Evolutionary conservation across 2,888 invertebrate species (phyloP), one percentile per base, ranked within the genome.

Genomic region (Eueremaeus valkanovi): DNA sequence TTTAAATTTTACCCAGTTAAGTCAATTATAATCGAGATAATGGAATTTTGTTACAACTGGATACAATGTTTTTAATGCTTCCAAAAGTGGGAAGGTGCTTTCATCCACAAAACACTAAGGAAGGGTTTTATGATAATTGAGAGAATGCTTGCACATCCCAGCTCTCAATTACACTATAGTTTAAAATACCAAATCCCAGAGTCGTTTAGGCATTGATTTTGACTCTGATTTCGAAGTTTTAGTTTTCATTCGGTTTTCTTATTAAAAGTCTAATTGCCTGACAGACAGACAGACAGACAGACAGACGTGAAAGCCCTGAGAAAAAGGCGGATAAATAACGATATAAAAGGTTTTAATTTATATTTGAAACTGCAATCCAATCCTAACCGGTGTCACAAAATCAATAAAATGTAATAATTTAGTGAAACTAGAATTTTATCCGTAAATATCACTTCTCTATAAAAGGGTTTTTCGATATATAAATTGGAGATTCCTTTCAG

Each of bases 361-460:
- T 49, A n/a, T 49, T 49, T 13, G n/a, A 18, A 18, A 49, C 21
- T 49, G n/a, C 49, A 13, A 45, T 3, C 40, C 8, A 40, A 9
- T 40, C 8, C 40, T 6, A 49, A n/a, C 49, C 49, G n/a, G 49
- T 49, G 49, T 45, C 45, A 45, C 49, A 49, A 49, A 49, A 49
- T 49, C 49, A 49, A 49, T 49, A 49, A 49, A 49, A 49, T 49
- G n/a, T 49, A 49, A 49, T 49, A 49, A 49, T 49, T 49, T n/a
- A 49, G 11, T 18, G 49, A 49, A 49, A 49, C 18, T 49, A 49
- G 49, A 49, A 49, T 49, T 49, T 49, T 49, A n/a, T 49, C n/a
- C n/a, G 49, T 2, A 45, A 18, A 49, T 49, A n/a, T n/a, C n/a
- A n/a, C n/a, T 49, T 49, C 21, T n/a, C 49, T 49, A 18, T n/a